Evolutionary conservation across 2,797 vertebrate species (phyloP).

Genomic region (Oreochromis mossambicus): DNA sequence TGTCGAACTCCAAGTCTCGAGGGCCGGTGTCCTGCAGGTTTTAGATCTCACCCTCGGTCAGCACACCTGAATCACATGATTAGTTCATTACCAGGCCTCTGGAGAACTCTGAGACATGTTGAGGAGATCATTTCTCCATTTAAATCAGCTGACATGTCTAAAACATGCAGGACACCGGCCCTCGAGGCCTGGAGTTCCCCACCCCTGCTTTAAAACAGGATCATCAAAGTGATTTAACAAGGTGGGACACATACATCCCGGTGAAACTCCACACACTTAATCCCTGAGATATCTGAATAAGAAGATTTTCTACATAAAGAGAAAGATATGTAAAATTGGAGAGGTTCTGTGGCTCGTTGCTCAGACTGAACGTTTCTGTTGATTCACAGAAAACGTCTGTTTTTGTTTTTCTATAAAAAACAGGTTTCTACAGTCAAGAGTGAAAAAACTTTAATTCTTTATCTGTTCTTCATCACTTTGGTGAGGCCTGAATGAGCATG

Average conservation of each 20-base stretch:
- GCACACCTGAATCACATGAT: rapidly evolving
- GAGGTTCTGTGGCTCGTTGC: not conserved
- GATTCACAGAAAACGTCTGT: not conserved
- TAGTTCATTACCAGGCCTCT: rapidly evolving
- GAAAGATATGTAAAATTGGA: rapidly evolving
- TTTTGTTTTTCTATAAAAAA: not conserved
- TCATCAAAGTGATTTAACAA: not conserved
- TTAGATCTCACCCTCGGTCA: not conserved
- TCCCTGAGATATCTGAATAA: not conserved
- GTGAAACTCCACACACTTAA: rapidly evolving
- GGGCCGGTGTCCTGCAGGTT: not conserved
- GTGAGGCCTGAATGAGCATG: not conserved
- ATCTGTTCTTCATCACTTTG: not conserved
- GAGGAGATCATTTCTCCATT: not conserved
- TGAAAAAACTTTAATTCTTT: rapidly evolving
- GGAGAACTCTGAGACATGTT: no score
- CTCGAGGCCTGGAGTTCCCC: not conserved
- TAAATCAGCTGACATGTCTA: no score
- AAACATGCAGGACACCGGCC: not conserved
- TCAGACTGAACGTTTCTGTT: not conserved
- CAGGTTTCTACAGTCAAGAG: not conserved
- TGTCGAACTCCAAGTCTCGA: not conserved
- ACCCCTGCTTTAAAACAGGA: not conserved
- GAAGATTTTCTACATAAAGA: not conserved
- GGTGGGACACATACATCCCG: not conserved